Conservation (phyloP, 2,797 vertebrate species). For the Cossypha dichroa region DNA sequence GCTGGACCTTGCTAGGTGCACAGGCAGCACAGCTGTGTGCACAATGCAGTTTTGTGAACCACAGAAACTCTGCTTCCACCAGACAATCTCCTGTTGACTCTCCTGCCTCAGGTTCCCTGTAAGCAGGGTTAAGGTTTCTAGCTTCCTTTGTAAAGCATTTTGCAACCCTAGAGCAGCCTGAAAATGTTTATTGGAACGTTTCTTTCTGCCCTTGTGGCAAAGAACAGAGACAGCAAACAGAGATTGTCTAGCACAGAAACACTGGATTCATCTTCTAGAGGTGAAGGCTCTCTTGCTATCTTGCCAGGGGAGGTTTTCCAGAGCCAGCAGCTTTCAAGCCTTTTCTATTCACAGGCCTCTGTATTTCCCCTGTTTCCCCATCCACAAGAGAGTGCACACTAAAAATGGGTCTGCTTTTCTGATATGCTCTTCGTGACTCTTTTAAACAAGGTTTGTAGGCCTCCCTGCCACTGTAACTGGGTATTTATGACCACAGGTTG, state of each 20-base stretch:
- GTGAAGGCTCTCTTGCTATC: background rate
- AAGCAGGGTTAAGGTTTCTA: background rate
- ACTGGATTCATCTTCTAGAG: background rate
- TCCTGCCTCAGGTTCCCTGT: background rate
- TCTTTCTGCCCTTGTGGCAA: background rate
- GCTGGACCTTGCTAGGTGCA: background rate
- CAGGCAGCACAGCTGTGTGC: background rate
- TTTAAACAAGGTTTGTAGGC: background rate
- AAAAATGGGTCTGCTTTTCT: background rate
- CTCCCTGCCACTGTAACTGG: background rate
- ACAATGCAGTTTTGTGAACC: background rate
- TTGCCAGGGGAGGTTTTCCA: background rate
- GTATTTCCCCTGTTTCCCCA: background rate
- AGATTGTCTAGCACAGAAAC: background rate
- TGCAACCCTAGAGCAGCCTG: background rate
- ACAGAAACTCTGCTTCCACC: background rate
- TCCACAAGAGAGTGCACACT: fast-evolving
- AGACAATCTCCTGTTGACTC: background rate
- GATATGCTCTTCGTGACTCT: background rate
- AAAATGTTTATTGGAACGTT: background rate
- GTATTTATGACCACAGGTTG: background rate
- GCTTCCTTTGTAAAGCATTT: background rate
- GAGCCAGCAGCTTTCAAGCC: background rate
- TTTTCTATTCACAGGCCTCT: background rate
- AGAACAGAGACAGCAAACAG: background rate